Evolutionary conservation across 2,888 invertebrate genomes (phyloP).

Genomic region (Eupithecia pulchellata): DNA sequence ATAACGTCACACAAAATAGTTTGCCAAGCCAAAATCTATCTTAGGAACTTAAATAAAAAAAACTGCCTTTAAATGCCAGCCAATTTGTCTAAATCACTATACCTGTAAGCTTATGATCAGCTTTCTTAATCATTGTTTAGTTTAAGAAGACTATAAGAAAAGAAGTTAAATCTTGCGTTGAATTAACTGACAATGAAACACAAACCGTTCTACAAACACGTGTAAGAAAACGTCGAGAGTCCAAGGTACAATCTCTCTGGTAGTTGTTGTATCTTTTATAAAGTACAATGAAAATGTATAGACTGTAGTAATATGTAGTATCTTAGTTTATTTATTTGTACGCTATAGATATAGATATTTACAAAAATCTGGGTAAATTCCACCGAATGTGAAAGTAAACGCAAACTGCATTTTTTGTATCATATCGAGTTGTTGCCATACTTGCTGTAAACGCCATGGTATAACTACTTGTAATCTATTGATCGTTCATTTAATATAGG

Average conservation of each 20-base stretch:
- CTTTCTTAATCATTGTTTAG: not conserved
- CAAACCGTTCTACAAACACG: not conserved
- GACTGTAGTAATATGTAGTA: not conserved
- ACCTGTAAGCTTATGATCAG: not conserved
- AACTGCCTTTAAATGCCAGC: too few relatives aligned
- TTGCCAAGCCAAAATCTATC: not conserved
- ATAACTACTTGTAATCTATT: not conserved
- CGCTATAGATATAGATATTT: too few relatives aligned
- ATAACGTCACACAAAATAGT: not conserved
- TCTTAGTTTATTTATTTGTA: not conserved
- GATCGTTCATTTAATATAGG: not conserved
- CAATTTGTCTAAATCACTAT: not conserved
- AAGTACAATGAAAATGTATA: not conserved
- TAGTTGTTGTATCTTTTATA: not conserved
- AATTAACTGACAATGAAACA: not conserved
- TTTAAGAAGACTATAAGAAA: slow-evolving; percentile 1
- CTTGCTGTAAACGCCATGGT: not conserved
- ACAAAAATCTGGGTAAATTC: too few relatives aligned
- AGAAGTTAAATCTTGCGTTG: not conserved
- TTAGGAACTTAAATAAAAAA: too few relatives aligned
- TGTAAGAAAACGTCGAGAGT: not conserved
- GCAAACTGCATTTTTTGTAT: not conserved
- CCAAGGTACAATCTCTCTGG: not conserved
- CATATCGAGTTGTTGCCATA: not conserved
- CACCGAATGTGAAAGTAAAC: too few relatives aligned